phyloP scores from a whole-genome alignment of 2,888 invertebrate genomes.

The Helicoverpa assulta region DNA sequence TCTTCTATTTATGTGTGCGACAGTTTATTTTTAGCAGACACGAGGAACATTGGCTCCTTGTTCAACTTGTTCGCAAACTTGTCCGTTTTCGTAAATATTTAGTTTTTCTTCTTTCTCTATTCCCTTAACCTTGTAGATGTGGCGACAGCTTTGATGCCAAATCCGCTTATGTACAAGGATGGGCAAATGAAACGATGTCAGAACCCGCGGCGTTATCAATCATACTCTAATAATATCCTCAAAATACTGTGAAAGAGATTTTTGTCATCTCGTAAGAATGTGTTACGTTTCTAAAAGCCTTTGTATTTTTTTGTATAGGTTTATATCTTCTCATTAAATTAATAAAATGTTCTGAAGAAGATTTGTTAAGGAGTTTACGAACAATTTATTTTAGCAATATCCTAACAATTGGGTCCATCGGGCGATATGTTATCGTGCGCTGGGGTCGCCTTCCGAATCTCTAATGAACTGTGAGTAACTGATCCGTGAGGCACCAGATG shows the following conservation, averaged over 20 bases:
- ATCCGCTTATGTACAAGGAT: conserved; percentile 49
- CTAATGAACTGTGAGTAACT: conserved; percentile 76
- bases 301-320: conserved; percentile 10
- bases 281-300: conserved; percentile 1
- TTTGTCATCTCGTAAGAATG: conserved; percentile 35
- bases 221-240: conserved; percentile 21
- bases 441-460: conserved; percentile 70
- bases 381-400: conserved; percentile 53
- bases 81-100: conserved; percentile 20
- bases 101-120: conserved; percentile 29
- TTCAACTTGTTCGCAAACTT: conserved; percentile 26
- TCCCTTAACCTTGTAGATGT: conserved; percentile 33
- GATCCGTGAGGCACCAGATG: conserved; percentile 69
- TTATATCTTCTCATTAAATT: neutral
- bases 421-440: conserved; percentile 70
- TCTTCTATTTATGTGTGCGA: conserved; percentile 44
- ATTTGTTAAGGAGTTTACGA: conserved; percentile 28
- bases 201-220: conserved; percentile 52
- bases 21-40: conserved; percentile 50
- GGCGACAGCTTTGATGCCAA: conserved; percentile 48
- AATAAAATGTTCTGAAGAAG: conserved; percentile 15
- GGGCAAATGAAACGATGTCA: conserved; percentile 49
- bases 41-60: conserved; percentile 33
- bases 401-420: conserved; percentile 64
- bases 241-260: conserved; percentile 48